phyloP scores from a whole-genome alignment of 2,797 vertebrate species.

The Furcifer pardalis region DNA sequence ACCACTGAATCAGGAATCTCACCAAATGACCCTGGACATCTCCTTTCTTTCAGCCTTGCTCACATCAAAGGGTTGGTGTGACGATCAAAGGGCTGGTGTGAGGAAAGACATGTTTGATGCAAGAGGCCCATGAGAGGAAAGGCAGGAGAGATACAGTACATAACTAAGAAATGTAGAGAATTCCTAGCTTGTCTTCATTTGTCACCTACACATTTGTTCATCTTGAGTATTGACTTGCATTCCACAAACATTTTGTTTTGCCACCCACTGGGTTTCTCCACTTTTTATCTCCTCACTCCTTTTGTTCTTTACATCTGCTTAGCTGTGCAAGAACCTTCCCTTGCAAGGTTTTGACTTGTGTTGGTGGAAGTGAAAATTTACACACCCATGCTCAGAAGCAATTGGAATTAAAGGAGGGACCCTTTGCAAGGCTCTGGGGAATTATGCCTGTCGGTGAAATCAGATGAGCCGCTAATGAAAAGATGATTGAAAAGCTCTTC shows the following conservation, averaged over 20 bases:
- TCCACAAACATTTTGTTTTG: too few species aligned
- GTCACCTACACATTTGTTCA: too few species aligned
- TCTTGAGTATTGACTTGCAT: too few species aligned
- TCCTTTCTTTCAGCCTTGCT: too few species aligned
- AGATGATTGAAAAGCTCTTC: background rate
- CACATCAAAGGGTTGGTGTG: background rate
- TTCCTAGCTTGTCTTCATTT: too few species aligned
- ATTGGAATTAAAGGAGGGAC: slow-evolving; percentile 17
- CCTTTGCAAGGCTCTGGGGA: slow-evolving; percentile 17
- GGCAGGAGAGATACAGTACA: background rate
- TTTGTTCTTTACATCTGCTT: background rate
- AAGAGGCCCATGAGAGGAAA: background rate
- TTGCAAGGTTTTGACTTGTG: background rate
- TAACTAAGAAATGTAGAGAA: too few species aligned
- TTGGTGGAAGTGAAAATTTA: too few species aligned
- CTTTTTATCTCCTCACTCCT: background rate
- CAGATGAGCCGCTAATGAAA: slow-evolving; percentile 39
- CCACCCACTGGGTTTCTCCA: background rate
- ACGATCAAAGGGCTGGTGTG: background rate
- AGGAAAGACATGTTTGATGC: background rate
- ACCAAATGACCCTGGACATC: too few species aligned
- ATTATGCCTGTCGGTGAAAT: background rate
- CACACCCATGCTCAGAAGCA: background rate
- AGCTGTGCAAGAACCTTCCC: background rate
- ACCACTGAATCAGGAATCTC: too few species aligned